Conservation (phyloP, 2,113 vertebrate genomes). For the Otus sunia region DNA sequence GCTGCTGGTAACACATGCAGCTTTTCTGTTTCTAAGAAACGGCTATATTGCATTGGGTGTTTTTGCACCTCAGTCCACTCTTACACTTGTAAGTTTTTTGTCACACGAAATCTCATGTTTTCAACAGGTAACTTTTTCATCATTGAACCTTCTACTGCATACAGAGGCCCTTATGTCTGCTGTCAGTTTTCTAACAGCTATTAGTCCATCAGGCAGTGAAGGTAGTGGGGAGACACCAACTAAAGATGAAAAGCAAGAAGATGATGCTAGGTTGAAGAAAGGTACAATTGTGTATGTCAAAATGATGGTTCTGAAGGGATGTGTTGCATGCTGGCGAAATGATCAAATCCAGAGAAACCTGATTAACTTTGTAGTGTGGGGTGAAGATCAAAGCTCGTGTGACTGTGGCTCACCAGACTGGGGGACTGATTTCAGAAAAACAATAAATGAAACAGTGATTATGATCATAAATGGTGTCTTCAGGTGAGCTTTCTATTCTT, state of each 20-base stretch:
- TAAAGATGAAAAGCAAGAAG: slow-evolving; percentile 61
- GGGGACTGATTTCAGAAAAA: not conserved
- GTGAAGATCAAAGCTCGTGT: not conserved
- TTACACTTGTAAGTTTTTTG: not conserved
- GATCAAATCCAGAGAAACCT: not conserved
- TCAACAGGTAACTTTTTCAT: slow-evolving; percentile 90
- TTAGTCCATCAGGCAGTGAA: slow-evolving; percentile 66
- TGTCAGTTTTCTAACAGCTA: slow-evolving; percentile 81
- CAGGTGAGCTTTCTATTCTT: not conserved
- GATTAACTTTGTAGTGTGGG: not conserved
- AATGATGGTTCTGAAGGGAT: not conserved
- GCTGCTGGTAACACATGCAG: not conserved
- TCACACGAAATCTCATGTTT: not conserved
- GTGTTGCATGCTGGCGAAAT: not conserved
- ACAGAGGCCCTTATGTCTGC: slow-evolving; percentile 89
- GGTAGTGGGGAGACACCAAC: slow-evolving; percentile 17
- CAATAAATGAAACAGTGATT: not conserved
- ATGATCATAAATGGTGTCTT: not conserved
- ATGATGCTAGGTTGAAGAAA: slow-evolving; percentile 56
- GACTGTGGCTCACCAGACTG: not conserved
- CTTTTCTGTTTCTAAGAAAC: not conserved
- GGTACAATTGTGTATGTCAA: slow-evolving; percentile 67
- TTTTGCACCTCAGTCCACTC: not conserved
- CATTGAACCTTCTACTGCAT: slow-evolving; percentile 88
- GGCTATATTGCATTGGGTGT: not conserved